Conservation (phyloP, 1,140 invertebrate species). For the Dolichoris vasculosae region DNA sequence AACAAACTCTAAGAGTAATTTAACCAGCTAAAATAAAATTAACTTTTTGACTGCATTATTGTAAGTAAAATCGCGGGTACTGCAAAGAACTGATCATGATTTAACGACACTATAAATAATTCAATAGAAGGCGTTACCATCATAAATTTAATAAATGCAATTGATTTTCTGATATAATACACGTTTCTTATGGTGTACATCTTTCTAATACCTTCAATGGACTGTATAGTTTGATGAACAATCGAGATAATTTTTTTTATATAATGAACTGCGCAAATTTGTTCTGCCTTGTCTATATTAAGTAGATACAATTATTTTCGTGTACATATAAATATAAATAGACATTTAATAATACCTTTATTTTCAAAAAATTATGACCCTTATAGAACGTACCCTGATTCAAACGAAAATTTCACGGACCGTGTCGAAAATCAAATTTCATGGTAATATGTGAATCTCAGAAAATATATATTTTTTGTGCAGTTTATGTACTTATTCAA, state of each 20-base stretch:
- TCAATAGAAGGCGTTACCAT: not conserved
- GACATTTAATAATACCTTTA: not conserved
- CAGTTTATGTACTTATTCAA: not conserved
- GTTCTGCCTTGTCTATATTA: too few relatives aligned
- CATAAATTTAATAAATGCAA: constrained; percentile 4
- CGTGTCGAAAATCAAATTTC: not conserved
- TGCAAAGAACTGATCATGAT: not conserved
- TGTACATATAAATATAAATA: too few relatives aligned
- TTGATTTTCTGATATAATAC: not conserved
- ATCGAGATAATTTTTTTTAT: not conserved
- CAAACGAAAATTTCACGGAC: not conserved
- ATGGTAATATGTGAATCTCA: not conserved
- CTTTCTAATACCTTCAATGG: not conserved
- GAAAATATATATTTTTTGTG: not conserved
- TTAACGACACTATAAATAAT: not conserved
- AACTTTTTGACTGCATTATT: not conserved
- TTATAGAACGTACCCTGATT: not conserved
- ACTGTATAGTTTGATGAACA: not conserved
- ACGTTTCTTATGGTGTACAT: not conserved
- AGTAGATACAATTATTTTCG: too few relatives aligned
- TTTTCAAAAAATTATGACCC: not conserved
- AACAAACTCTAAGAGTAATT: not conserved
- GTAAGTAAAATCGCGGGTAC: not conserved
- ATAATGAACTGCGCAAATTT: too few relatives aligned
- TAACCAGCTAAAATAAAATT: not conserved